phyloP scores from a whole-genome alignment of 2,888 invertebrate genomes.

The Lochmaea crataegi region DNA sequence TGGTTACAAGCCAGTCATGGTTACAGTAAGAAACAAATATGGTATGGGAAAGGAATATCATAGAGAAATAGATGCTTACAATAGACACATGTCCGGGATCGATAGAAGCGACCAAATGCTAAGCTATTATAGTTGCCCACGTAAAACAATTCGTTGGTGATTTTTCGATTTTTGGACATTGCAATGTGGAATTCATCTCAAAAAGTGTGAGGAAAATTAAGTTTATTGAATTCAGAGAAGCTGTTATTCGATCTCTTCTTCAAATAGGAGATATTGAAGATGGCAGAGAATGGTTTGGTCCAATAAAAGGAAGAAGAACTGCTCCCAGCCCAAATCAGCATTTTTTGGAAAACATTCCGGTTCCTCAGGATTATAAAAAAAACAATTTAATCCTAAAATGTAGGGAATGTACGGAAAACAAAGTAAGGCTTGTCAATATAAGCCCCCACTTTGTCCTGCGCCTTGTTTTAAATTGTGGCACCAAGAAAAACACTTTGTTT shows the following conservation, averaged over 20 bases:
- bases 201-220: slow-evolving; percentile 15
- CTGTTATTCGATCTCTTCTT: slow-evolving; percentile 15
- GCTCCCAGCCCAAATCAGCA: slow-evolving; percentile 10
- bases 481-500: slow-evolving; percentile 6
- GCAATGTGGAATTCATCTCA: slow-evolving; percentile 36
- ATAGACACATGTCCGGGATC: slow-evolving; percentile 31
- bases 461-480: slow-evolving; percentile 25
- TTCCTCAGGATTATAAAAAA: slow-evolving; percentile 25
- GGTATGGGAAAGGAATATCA: slow-evolving; percentile 30
- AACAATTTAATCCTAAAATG: neutral
- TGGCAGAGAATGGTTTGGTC: neutral
- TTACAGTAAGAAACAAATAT: slow-evolving; percentile 31
- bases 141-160: slow-evolving; percentile 15
- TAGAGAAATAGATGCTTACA: slow-evolving; percentile 32
- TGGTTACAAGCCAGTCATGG: slow-evolving; percentile 24
- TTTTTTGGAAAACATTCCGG: slow-evolving; percentile 26
- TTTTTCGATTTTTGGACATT: slow-evolving; percentile 32
- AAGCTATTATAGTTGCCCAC: slow-evolving; percentile 33
- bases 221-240: slow-evolving; percentile 20
- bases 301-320: too few relatives aligned
- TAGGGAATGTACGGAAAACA: slow-evolving; percentile 21
- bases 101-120: slow-evolving; percentile 37
- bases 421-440: slow-evolving; percentile 21
- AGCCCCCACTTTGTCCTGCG: slow-evolving; percentile 22
- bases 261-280: slow-evolving; percentile 17